These are phyloP conservation scores for Trachelus troglodyta DNA, from an alignment of 2,888 invertebrate species.

Conservation along the genomic window DNA sequence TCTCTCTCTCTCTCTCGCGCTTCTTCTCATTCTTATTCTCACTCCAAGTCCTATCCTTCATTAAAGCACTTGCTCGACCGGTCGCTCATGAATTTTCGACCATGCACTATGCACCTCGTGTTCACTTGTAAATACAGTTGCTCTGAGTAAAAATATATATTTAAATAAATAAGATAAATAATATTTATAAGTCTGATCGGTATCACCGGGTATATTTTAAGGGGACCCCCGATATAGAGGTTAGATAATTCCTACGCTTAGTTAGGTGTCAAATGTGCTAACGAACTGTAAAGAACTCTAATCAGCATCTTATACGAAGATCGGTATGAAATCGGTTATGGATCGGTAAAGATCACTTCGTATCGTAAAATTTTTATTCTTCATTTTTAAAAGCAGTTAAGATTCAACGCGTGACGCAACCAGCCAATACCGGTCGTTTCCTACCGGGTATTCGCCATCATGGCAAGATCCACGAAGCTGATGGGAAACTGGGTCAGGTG, in stretches of 20 bases:
- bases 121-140: not conserved
- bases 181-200: not conserved
- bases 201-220: not conserved
- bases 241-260: not conserved
- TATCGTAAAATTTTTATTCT: not conserved
- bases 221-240: not conserved
- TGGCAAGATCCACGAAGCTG: not conserved
- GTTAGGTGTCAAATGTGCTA: not conserved
- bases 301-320: not conserved
- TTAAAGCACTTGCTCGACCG: not conserved
- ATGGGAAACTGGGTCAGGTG: not conserved
- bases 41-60: not conserved
- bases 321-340: not conserved
- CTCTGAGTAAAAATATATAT: not conserved
- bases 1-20: conserved; percentile 7
- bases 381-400: not conserved
- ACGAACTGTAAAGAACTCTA: not conserved
- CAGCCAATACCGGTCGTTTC: not conserved
- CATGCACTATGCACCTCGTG: not conserved
- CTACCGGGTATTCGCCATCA: not conserved
- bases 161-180: not conserved
- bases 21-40: conserved; percentile 9
- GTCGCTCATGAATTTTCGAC: not conserved
- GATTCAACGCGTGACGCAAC: conserved; percentile 4
- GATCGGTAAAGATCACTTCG: not conserved